Evolutionary conservation across 2,797 vertebrate species (phyloP), one percentile per base, ranked within the genome.

Genomic region (Fistularia tabacaria): DNA sequence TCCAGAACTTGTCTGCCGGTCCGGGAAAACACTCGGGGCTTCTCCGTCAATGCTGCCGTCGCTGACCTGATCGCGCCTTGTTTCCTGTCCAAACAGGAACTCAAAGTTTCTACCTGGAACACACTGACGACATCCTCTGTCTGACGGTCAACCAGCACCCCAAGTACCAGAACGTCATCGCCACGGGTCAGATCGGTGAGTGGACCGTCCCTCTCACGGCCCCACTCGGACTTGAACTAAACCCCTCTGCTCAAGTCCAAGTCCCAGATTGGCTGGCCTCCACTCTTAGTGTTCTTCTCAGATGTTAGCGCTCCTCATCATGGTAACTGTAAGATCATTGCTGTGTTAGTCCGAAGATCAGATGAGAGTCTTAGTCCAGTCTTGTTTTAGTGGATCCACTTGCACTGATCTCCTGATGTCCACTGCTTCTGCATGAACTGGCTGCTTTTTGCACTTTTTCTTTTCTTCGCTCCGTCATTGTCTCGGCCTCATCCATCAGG

Each of bases 101-200:
- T 43, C 97, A 99, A 85, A 98, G 92, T 58, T 99, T 99, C 89
- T 99, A 98, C 87, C 86, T 98, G 85, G 96, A 98, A 57, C 97
- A 99, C 80, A 98, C 96, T 0, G 97, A 99, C 0, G 96, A 98
- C 87, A 97, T 99, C 82, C 93, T 99, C 39, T 98, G 96, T 77
- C 91, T 99, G 73, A 98, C 96, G 0, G 93, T 97, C 84, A 99
- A 99, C 60, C 97, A 98, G 59, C 97, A 99, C 66, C 97, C 96
- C 3, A 99, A 99, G 75, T 98, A 95, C 83, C 94, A 95, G 53
- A 97, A 98, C 15, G 56, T 98, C 77, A 94, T 98, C 59, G 97
- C 97, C 44, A 98, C 94, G 2, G 97, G 96, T 56, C 97, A 99
- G 87, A 98, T 98, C 47, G 97, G 96, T 99, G 90, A 74, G 94